Conservation (phyloP, 1,140 invertebrate genomes). For the Odontomachus brunneus region DNA sequence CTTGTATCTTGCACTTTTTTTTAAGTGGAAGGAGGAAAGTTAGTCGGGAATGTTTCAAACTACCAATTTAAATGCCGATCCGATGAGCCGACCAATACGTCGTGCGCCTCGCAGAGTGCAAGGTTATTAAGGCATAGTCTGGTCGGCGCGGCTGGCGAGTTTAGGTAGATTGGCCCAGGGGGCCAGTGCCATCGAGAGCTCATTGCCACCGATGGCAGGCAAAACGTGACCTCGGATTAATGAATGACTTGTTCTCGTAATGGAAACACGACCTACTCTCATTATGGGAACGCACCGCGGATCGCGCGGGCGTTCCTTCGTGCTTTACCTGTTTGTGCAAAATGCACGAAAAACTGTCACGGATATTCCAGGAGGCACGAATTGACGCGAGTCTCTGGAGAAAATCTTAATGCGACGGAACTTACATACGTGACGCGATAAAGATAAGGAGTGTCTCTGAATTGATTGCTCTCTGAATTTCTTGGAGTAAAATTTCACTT, state of each 20-base stretch:
- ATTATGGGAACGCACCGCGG: constrained; percentile 13
- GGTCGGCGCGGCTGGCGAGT: constrained; percentile 52
- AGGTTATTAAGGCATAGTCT: constrained; percentile 68
- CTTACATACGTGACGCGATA: background rate
- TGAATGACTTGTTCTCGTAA: constrained; percentile 47
- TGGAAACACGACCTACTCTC: constrained; percentile 29
- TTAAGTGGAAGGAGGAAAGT: constrained; percentile 63
- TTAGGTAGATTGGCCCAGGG: constrained; percentile 54
- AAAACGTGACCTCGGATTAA: constrained; percentile 62
- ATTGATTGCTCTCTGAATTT: too few relatives aligned
- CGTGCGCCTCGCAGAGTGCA: constrained; percentile 52
- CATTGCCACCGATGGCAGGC: constrained; percentile 55
- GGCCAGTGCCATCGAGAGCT: constrained; percentile 60
- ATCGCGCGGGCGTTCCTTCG: background rate
- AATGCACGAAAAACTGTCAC: background rate
- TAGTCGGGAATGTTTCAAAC: constrained; percentile 54
- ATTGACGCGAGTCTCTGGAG: too few relatives aligned
- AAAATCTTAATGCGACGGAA: background rate
- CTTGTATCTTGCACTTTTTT: constrained; percentile 28
- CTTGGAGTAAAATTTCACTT: too few relatives aligned
- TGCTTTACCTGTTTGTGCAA: background rate
- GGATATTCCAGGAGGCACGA: too few relatives aligned
- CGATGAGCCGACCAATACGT: constrained; percentile 58
- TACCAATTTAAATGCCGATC: constrained; percentile 68
- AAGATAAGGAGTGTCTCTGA: too few relatives aligned